Evolutionary conservation across 2,888 invertebrate genomes (phyloP), one percentile per base, ranked within the genome.

Genomic region (Erynnis tages): DNA sequence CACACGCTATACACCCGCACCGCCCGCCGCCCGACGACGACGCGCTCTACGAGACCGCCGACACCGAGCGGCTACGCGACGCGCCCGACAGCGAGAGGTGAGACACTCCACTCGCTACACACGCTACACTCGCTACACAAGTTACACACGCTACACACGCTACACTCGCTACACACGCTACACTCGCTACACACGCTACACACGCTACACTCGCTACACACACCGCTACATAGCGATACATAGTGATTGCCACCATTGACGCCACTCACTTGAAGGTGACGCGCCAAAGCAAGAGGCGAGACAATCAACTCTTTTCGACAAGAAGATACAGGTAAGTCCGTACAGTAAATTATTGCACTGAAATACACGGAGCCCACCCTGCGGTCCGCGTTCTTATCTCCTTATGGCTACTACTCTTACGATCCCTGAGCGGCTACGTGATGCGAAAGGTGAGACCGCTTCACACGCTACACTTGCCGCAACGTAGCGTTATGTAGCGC

Each of bases 81-180:
- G 95, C 94, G 61, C 95, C 95, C 66, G 96, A 96, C 82, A 95
- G 95, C 86, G 96, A 95, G 92, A 96, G 96, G 96, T 96, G 92
- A 91, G 91, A 23, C 21, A 16, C 3, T 10, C 2, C 19, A n/a
- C n/a, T 11, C 30, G 13, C 11, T 2, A n/a, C n/a, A n/a, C n/a
- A n/a, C n/a, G n/a, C n/a, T n/a, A n/a, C n/a, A n/a, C n/a, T n/a
- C n/a, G n/a, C n/a, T n/a, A n/a, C n/a, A n/a, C n/a, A n/a, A n/a
- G n/a, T 5, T 7, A 10, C 10, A 4, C 79, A 79, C 67, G 71
- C 83, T 65, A 83, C 82, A 67, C 79, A 70, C 21, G 21, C 3
- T 10, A 0, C 19, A n/a, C n/a, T 11, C 30, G 13, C 11, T 2
- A n/a, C n/a, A n/a, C n/a, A n/a, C n/a, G n/a, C n/a, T n/a, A n/a